Evolutionary conservation across 2,888 invertebrate genomes (phyloP).

Genomic region (Physocephala rufipes): DNA sequence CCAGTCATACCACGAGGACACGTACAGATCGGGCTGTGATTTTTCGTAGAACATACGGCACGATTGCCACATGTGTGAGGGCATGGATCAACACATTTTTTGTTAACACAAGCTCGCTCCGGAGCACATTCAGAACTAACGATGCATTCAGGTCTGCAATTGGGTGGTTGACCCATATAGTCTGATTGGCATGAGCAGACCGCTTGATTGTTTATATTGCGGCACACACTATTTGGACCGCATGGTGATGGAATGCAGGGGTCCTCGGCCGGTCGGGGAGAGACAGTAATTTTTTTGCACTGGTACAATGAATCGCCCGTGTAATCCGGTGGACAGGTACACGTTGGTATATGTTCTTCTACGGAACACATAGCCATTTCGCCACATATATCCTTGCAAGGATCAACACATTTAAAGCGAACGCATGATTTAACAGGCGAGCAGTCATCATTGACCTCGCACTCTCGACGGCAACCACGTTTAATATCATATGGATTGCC

Average conservation of each 20-base stretch:
- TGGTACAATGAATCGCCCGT: conserved; percentile 86
- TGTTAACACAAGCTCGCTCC: conserved; percentile 84
- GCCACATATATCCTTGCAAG: conserved; percentile 86
- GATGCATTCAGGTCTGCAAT: conserved; percentile 85
- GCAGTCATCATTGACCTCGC: conserved; percentile 82
- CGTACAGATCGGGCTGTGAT: conserved; percentile 88
- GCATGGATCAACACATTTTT: conserved; percentile 88
- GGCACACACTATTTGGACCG: conserved; percentile 87
- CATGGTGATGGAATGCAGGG: conserved; percentile 87
- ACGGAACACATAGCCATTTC: conserved; percentile 81
- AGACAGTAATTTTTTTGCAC: conserved; percentile 70
- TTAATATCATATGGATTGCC: conserved; percentile 82
- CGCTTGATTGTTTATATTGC: conserved; percentile 80
- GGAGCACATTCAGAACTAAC: conserved; percentile 86
- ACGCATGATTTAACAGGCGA: conserved; percentile 78
- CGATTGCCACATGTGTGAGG: conserved; percentile 87
- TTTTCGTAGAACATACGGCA: conserved; percentile 83
- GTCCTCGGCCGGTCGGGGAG: conserved; percentile 68
- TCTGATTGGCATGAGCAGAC: conserved; percentile 85
- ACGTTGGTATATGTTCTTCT: conserved; percentile 80
- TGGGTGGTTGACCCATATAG: conserved; percentile 81
- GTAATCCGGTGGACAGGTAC: conserved; percentile 78
- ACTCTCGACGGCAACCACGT: conserved; percentile 77
- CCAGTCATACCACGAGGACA: conserved; percentile 87
- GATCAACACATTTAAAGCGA: conserved; percentile 84